Evolutionary conservation across 2,113 vertebrate genomes (phyloP).

Genomic region (Speoplatyrhinus poulsoni): DNA sequence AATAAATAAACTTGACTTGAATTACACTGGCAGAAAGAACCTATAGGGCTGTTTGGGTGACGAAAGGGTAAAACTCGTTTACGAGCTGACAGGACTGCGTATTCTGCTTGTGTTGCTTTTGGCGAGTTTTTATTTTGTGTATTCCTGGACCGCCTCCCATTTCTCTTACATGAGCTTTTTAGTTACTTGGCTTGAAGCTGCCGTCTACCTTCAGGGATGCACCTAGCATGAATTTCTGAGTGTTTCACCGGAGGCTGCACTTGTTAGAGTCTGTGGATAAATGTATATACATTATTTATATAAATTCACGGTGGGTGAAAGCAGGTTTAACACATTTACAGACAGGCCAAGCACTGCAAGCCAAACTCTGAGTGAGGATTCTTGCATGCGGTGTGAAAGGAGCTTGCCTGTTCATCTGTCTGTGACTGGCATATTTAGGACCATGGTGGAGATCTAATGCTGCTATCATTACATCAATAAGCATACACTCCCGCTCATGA

Average conservation of each 20-base stretch:
- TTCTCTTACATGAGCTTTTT: constrained; percentile 65
- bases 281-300: constrained; percentile 80
- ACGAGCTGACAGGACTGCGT: constrained; percentile 50
- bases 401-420: constrained; percentile 36
- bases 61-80: constrained; percentile 69
- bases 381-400: constrained; percentile 31
- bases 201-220: constrained; percentile 73
- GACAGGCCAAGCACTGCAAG: constrained; percentile 66
- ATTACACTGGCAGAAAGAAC: constrained; percentile 60
- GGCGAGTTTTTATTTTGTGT: constrained; percentile 70
- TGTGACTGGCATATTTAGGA: constrained; percentile 62
- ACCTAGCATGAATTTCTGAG: constrained; percentile 74
- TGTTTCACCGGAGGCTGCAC: constrained; percentile 76
- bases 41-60: constrained; percentile 67
- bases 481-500: neutral
- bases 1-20: too few species aligned
- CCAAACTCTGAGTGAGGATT: constrained; percentile 62
- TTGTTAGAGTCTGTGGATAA: constrained; percentile 77
- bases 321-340: constrained; percentile 73
- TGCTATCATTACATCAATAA: neutral
- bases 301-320: constrained; percentile 73
- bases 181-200: constrained; percentile 62
- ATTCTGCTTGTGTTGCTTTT: constrained; percentile 63
- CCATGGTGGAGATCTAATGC: constrained; percentile 2
- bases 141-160: constrained; percentile 26